phyloP scores from a whole-genome alignment of 2,888 invertebrate species.

The Tenthredo distinguenda region DNA sequence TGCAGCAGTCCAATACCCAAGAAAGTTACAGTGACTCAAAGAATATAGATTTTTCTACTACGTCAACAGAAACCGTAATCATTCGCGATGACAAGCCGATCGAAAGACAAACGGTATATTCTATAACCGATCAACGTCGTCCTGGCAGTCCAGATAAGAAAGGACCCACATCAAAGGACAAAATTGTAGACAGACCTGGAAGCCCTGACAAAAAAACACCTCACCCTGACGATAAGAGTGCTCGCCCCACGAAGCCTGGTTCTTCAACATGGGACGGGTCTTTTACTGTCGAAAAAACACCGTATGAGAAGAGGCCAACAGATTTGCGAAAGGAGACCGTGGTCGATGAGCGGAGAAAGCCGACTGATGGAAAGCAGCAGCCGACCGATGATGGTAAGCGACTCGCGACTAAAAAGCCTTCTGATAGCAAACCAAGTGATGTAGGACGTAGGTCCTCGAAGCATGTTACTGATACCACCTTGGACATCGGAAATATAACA shows the following conservation, averaged over 20 bases:
- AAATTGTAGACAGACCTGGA: constrained; percentile 47
- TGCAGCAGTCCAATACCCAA: constrained; percentile 61
- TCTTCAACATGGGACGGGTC: constrained; percentile 73
- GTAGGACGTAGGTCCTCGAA: constrained; percentile 52
- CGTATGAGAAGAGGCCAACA: constrained; percentile 34
- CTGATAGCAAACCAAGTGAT: constrained; percentile 27
- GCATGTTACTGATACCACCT: constrained; percentile 62
- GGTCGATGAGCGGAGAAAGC: constrained; percentile 42
- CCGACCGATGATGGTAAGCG: constrained; percentile 36
- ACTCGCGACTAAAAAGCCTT: constrained; percentile 36
- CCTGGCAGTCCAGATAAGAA: constrained; percentile 55
- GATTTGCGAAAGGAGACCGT: constrained; percentile 53
- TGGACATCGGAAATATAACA: constrained; percentile 59
- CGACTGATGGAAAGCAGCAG: constrained; percentile 21
- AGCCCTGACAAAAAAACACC: constrained; percentile 62
- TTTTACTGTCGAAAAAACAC: constrained; percentile 67
- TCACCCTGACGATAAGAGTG: constrained; percentile 62
- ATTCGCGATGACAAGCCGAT: constrained; percentile 68
- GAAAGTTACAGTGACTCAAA: constrained; percentile 54
- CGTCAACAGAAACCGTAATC: constrained; percentile 68
- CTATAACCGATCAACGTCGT: constrained; percentile 24
- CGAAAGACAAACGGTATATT: constrained; percentile 16
- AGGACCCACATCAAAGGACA: constrained; percentile 11
- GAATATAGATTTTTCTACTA: constrained; percentile 57
- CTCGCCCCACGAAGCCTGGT: constrained; percentile 68